Base-by-base conservation (phyloP, 1,140 invertebrate genomes). In the Nylanderia fulva region DNA sequence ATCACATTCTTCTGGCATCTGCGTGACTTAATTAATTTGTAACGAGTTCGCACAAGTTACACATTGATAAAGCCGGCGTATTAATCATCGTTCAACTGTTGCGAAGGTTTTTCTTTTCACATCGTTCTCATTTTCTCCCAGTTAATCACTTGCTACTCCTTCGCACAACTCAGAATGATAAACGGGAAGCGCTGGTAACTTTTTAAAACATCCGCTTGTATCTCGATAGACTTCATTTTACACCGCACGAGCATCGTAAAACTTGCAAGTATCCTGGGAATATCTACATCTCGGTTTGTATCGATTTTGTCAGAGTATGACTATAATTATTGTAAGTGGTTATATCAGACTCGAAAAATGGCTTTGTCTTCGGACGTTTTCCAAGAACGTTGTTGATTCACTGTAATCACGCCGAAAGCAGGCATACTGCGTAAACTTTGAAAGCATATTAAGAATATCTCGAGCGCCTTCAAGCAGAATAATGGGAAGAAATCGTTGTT, bases 11-110 rank as follows among this genome's bases (percentile, higher is more conserved):
- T 66, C 33, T 71, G 77, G 66, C 85, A 69, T 87, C 75, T 45
- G 42, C 56, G 79, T 72, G 85, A 85, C 82, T 88, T 90, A 86
- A 90, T 90, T 90, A 90, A 90, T 90, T 90, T 89, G 79, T 89
- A 90, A 90, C 85, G 87, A 90, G 88, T 89, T 90, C 42, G 68
- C 87, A 80, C 87, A 86, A 90, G 85, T 89, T 86, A 56, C 72
- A 60, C 68, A 58, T 83, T 79, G 87, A 89, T 76, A 86, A 76
- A 85, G 69, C 87, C 21, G 3, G 72, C 56, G 42, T 86, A 89
- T 89, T 89, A 89, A 89, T 89, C 87, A 89, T 89, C 80, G 68
- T 76, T 89, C 39, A 80, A 84, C 74, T 52, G 63, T 89, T 76
- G 36, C 56, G 48, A 45, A 84, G 87, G 48, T 39, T 36, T 60